A percentile compares a stretch with the other conserved stretches of the same genome.
Conservation (phyloP, 2,797 vertebrate genomes). For the Orestias chungarensis region DNA sequence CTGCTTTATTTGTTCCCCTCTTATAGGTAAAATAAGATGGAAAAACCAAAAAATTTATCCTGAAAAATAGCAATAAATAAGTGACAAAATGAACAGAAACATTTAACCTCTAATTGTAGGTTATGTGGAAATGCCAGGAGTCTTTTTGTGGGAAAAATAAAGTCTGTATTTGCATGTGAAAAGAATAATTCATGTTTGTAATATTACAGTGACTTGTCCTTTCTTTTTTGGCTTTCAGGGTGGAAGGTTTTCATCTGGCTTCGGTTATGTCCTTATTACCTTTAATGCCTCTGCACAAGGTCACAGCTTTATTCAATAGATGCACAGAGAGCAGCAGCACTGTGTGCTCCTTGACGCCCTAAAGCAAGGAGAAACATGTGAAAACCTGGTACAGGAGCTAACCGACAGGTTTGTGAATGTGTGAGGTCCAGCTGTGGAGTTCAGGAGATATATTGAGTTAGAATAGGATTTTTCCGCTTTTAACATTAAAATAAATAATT, state of each 20-base stretch:
- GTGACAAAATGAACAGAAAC: not conserved
- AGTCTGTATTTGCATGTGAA: not conserved
- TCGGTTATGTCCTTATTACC: conserved; percentile 25
- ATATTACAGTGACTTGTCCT: not conserved
- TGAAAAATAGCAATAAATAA: not conserved
- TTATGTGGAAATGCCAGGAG: not conserved
- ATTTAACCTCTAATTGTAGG: not conserved
- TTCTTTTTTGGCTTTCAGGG: conserved; percentile 12
- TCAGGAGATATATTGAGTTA: not conserved
- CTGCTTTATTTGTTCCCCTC: not conserved
- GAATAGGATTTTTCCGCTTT: not conserved
- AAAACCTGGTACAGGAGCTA: conserved; percentile 17
- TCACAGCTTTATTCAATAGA: conserved; percentile 35
- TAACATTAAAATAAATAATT: not conserved
- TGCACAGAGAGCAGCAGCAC: conserved; percentile 21
- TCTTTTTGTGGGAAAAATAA: not conserved
- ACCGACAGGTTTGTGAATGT: conserved; percentile 8
- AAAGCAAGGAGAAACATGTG: conserved; percentile 29
- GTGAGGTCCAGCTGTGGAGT: conserved; percentile 4
- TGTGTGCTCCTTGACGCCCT: conserved; percentile 27
- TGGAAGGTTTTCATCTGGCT: conserved; percentile 28
- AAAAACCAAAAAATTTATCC: not conserved
- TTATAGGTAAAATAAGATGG: not conserved
- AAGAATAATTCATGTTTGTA: conserved; percentile 3
- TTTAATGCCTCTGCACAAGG: conserved; percentile 47